Evolutionary conservation across 2,888 invertebrate genomes (phyloP), one percentile per base, ranked within the genome.

Genomic region (Hirtodrosophila duncani): DNA sequence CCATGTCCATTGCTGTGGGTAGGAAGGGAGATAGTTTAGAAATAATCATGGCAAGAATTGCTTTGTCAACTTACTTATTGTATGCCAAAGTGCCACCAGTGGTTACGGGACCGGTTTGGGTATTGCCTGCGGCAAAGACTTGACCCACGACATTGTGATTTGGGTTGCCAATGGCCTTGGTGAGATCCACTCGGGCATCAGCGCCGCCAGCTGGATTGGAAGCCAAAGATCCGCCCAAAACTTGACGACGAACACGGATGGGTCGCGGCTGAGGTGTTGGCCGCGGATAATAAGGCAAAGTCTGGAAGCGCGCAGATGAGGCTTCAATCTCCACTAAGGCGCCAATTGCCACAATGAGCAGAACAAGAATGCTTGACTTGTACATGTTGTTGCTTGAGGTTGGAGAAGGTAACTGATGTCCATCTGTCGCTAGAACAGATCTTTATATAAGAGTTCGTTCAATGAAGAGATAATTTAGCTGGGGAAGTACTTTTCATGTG

Each of bases 121-220:
- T 77, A 21, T 77, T 77, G 34, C 77, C 77, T 0, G 81, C 70
- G 0, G 77, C 77, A 21, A 81, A 77, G 2, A 63, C 71, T 13
- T 63, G 69, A 5, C 70, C 83, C 14, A 71, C 63, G 1, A 83
- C 17, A 61, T 84, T 84, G 64, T 83, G 84, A 1, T 83, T 53
- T 2, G 83, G 83, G 17, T 46, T 68, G 2, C 83, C 83, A 39
- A 83, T 63, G 3, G 55, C 84, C 14, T 81, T 65, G 45, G 68
- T 60, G 1, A 83, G 61, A 3, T 67, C 51, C 11, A 83, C 0
- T 0, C 67, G 65, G 1, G 81, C 83, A 67, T 83, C 74, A 0
- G 71, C 34, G 0, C 83, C 83, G 3, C 84, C 83, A 13, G 66
- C 67, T 0, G 83, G 84, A 60, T 81, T 78, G 1, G 75, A 75